These are phyloP conservation scores for Turnix velox DNA, from an alignment of 2,113 vertebrate species.

Conservation along the genomic window DNA sequence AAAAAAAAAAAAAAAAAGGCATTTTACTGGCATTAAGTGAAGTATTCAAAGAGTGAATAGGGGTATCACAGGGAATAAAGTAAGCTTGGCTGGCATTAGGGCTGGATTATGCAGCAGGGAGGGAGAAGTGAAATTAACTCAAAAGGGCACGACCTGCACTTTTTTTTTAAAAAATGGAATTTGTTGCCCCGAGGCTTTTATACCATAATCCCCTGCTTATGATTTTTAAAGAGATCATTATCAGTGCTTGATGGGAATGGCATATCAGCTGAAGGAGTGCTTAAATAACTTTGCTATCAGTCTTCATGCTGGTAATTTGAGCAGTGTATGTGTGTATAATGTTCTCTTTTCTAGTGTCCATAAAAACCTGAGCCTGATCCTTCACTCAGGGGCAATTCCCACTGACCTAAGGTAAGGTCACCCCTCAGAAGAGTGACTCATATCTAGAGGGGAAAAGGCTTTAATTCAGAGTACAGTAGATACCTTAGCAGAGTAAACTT, in stretches of 20 bases:
- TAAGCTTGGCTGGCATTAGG: neutral
- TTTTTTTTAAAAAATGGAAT: slow-evolving; percentile 25
- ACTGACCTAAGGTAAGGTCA: neutral
- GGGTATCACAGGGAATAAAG: neutral
- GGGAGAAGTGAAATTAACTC: slow-evolving; percentile 23
- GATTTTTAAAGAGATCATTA: slow-evolving; percentile 21
- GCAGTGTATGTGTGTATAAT: neutral
- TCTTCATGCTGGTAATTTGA: neutral
- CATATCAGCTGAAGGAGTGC: neutral
- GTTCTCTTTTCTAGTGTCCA: neutral
- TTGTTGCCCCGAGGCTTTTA: slow-evolving; percentile 12
- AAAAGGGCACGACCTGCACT: slow-evolving; percentile 25
- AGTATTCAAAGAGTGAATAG: neutral
- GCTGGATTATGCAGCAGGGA: neutral
- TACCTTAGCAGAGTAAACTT: slow-evolving; percentile 40
- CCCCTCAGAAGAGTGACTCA: neutral
- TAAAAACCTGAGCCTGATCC: neutral
- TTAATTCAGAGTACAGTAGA: neutral
- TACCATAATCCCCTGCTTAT: slow-evolving; percentile 19
- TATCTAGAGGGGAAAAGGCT: neutral
- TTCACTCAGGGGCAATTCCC: neutral
- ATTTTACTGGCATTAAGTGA: neutral
- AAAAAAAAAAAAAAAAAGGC: neutral
- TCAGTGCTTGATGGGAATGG: neutral
- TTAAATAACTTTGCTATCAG: neutral